Evolutionary conservation across 2,113 vertebrate genomes (phyloP), one percentile per base, ranked within the genome.

Genomic region (Misgurnus anguillicaudatus): DNA sequence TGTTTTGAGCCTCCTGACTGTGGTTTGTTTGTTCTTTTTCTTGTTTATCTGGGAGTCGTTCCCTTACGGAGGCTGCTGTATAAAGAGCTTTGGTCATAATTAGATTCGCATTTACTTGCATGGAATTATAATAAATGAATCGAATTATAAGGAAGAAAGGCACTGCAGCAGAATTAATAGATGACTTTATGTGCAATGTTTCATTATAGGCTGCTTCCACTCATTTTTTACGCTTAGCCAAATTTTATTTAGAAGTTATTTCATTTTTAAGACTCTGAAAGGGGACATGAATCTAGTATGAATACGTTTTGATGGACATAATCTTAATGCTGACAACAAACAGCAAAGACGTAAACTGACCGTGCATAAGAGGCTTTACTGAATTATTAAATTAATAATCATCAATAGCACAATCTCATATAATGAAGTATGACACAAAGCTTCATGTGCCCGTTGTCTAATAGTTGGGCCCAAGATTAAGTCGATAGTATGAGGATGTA

Each of bases 21-120:
- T 71, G 21, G 62, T 57, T 67, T 14, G 31, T 73, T 80, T 77
- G 42, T 64, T 66, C 39, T 2, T 9, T 51, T 79, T 62, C 68
- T 78, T 81, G n/a, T 48, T 60, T 60, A 47, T 19, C 77, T 58
- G 61, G 36, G 75, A 82, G 78, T 82, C 80, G 82, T 71, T 67
- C 81, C 53, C 58, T 66, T 60, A 75, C 48, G 68, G 68, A 72
- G 57, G 69, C 36, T 19, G 63, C 24, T 77, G 60, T 71, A 60
- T 72, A 73, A 70, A 75, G 38, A 57, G 11, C 8, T 75, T 80
- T 45, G 57, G 53, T 21, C 65, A 13, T 14, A 71, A 81, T 77
- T 78, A 72, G 58, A 69, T 79, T 70, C 57, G 72, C 58, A 69
- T 66, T 65, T 39, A 51, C 62, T 53, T 47, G 58, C 74, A 63